Evolutionary conservation across 2,113 vertebrate genomes (phyloP), one percentile per base, ranked within the genome.

Genomic region (Butastur rufipennis): DNA sequence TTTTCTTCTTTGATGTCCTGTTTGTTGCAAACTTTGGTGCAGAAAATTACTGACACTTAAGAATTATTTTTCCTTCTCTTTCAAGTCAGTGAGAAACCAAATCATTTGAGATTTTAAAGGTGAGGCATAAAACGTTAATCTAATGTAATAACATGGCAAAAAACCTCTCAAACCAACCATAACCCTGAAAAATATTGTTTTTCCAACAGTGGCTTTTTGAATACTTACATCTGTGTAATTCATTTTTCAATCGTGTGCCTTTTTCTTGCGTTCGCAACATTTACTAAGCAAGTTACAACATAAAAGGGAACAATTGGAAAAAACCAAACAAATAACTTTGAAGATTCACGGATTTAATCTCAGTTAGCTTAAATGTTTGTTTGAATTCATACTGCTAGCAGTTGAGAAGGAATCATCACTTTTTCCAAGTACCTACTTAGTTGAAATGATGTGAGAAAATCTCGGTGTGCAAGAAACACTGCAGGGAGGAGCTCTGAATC

Each of bases 11-110:
- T 92, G 81, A 90, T 85, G 93, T 90, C 82, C 85, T 70, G 77
- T 79, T 92, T 81, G 86, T 93, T 96, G 78, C 42, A 96, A 59
- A 94, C 71, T 93, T 93, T 38, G 82, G 87, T 92, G 84, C 87
- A 95, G 70, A 97, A 88, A 61, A 86, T 83, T 91, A 83, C 78
- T 91, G 93, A 93, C 93, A 84, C 34, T 96, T 90, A 6, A 66
- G 87, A 93, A 61, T 95, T 84, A 38, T 75, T 96, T 92, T 71
- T 65, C 36, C 55, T 83, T 92, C 55, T 95, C 93, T 97, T 91
- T 95, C 83, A 93, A 89, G 93, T 91, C 87, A 68, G 81, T 93
- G 71, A 91, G 86, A 93, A 95, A 90, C 81, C 95, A 95, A 87
- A 90, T 74, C 19, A 90, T 70, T 68, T 95, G 43, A 85, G 79